phyloP scores from a whole-genome alignment of 2,888 invertebrate genomes.

The Agrochola litura region DNA sequence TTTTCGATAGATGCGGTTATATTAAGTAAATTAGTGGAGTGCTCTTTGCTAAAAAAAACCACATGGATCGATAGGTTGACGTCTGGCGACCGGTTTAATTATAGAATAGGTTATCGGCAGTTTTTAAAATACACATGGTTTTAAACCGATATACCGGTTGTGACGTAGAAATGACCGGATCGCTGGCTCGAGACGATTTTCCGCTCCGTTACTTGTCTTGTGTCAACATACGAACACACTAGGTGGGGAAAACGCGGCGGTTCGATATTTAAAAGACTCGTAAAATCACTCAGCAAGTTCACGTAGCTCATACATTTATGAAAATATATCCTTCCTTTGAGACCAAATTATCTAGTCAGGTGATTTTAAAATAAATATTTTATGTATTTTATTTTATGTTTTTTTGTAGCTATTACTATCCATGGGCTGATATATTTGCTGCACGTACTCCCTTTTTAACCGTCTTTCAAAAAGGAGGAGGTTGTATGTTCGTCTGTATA shows the following conservation, averaged over 20 bases:
- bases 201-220: slow-evolving; percentile 64
- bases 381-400: too few relatives aligned
- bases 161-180: slow-evolving; percentile 53
- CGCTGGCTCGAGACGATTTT: slow-evolving; percentile 67
- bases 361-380: neutral
- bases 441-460: neutral
- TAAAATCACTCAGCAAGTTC: neutral
- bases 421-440: too few relatives aligned
- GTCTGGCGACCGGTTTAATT: slow-evolving; percentile 18
- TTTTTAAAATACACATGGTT: slow-evolving; percentile 19
- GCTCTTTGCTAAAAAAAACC: neutral
- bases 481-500: too few relatives aligned
- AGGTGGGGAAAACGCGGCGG: neutral
- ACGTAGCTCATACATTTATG: neutral
- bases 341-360: neutral
- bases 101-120: neutral
- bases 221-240: slow-evolving; percentile 61
- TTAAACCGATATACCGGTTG: slow-evolving; percentile 17
- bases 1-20: neutral
- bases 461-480: too few relatives aligned
- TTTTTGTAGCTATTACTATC: too few relatives aligned
- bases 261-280: neutral
- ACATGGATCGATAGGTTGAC: slow-evolving; percentile 7
- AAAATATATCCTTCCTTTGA: neutral
- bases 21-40: neutral